These are phyloP conservation scores for Pandemis corylana DNA, from an alignment of 2,888 invertebrate species.

Conservation along the genomic window DNA sequence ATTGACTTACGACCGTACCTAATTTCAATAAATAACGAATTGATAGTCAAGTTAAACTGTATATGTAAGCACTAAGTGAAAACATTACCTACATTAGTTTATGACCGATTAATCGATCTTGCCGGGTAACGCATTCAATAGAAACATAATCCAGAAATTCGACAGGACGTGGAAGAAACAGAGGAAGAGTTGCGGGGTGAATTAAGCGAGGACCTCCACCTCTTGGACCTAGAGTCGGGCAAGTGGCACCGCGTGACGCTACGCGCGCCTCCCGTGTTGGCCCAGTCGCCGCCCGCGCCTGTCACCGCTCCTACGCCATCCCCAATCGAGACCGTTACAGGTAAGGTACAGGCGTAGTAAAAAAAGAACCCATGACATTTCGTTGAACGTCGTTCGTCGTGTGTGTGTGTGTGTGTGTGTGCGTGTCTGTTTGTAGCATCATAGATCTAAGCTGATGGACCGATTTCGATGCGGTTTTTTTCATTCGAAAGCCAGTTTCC, in stretches of 20 bases:
- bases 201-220: constrained; percentile 92
- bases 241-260: constrained; percentile 88
- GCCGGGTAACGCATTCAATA: background rate
- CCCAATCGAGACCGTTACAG: background rate
- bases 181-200: constrained; percentile 92
- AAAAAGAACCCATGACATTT: no score
- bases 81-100: no score
- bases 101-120: background rate
- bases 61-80: no score
- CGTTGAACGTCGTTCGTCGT: no score
- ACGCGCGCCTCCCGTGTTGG: constrained; percentile 40
- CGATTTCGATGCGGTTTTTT: no score
- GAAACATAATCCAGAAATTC: background rate
- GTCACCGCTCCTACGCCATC: constrained; percentile 10
- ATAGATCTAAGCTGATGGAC: no score
- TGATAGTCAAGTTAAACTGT: no score
- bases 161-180: constrained; percentile 90
- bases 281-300: constrained; percentile 21
- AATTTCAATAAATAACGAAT: no score
- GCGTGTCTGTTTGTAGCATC: no score
- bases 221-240: constrained; percentile 89
- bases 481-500: no score
- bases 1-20: no score
- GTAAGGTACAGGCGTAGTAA: background rate
- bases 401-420: no score